Conservation (phyloP, 2,888 invertebrate species). For the Dione vanillae region DNA sequence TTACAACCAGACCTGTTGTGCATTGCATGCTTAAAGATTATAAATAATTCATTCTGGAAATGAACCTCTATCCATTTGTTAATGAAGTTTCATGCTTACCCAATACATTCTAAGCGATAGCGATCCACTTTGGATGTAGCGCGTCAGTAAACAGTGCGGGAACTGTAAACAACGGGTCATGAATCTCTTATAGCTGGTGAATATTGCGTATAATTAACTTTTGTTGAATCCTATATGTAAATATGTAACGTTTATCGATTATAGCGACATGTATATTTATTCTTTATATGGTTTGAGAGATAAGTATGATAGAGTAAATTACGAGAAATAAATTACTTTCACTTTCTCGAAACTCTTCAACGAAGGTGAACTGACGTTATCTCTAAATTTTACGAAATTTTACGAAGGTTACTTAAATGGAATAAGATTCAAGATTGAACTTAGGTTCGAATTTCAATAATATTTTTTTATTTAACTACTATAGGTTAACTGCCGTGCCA, state of each 20-base stretch:
- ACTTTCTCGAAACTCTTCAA: too few relatives aligned
- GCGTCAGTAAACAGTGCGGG: not conserved
- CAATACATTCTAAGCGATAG: not conserved
- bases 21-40: not conserved
- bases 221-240: conserved; percentile 4
- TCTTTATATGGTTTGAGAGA: not conserved
- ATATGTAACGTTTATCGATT: conserved; percentile 1
- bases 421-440: too few relatives aligned
- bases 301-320: not conserved
- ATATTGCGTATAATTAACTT: conserved; percentile 12
- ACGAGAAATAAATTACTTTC: not conserved
- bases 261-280: not conserved
- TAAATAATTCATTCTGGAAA: not conserved
- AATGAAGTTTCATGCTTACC: conserved; percentile 2
- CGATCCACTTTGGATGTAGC: not conserved
- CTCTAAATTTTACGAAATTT: too few relatives aligned
- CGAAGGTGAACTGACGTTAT: too few relatives aligned
- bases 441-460: too few relatives aligned
- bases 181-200: not conserved
- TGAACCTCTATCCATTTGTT: conserved; percentile 9
- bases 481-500: too few relatives aligned
- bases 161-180: conserved; percentile 14
- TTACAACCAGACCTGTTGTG: too few relatives aligned
- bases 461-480: not conserved
- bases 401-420: too few relatives aligned